Evolutionary conservation across 2,113 vertebrate species (phyloP), one percentile per base, ranked within the genome.

Genomic region (Theristicus caerulescens): DNA sequence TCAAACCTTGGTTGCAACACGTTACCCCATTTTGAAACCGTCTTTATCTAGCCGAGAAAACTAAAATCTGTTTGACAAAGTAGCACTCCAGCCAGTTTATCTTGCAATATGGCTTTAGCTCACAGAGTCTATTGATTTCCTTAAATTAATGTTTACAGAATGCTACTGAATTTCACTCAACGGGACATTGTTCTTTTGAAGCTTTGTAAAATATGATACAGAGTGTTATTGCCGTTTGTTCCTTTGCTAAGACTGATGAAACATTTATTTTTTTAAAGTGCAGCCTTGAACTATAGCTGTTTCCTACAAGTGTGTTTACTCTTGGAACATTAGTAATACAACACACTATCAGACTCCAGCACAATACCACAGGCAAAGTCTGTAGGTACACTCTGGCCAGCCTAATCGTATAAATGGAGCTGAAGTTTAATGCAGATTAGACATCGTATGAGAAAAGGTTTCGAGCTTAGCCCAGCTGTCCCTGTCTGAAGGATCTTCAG

Each of bases 1-100:
- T 98, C 98, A 97, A 98, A 98, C 98, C 98, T 98, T 99, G 98
- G 98, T 98, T 99, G 98, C 98, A 97, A 98, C 98, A 98, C 97
- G 97, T 97, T 98, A 96, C 95, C 97, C 97, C 97, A 88, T 98
- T 99, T 98, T 98, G 98, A 98, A 99, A 99, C 97, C 95, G 96
- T 98, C 98, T 99, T 99, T 99, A 98, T 99, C 98, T 98, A 96
- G 94, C 97, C 93, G 97, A 98, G 98, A 98, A 99, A 99, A 98
- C 98, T 98, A 98, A 98, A 98, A 98, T 98, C 98, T 99, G 98
- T 99, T 99, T 98, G 98, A 98, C 98, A 98, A 98, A 98, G 98
- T 98, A 98, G 95, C 98, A 98, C 97, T 97, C 98, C 95, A 97
- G 98, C 98, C 98, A 98, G 98, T 98, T 99, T 99, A 99, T 98